Evolutionary conservation across 2,888 invertebrate species (phyloP), one percentile per base, ranked within the genome.

Genomic region (Drosophila fulvimacula): DNA sequence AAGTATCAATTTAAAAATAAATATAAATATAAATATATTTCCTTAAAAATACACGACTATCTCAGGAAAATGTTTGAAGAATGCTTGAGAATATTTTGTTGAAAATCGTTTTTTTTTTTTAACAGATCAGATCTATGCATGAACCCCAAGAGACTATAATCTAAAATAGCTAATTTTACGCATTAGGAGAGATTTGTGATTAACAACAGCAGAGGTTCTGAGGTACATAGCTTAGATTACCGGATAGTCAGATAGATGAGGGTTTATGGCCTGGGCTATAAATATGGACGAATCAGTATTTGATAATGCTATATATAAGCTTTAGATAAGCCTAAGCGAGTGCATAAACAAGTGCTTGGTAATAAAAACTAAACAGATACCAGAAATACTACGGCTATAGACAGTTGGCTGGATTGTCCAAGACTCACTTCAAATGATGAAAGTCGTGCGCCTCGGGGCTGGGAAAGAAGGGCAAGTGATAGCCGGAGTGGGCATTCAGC

Each of bases 401-500:
- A 17, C 21, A 24, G 2, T n/a, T 38, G 7, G 10, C 5, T 19
- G 9, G 1, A 27, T 30, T 30, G 27, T 3, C 13, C 1, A 5
- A n/a, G n/a, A 76, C 94, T 94, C 91, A 96, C 96, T 97, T 97
- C 75, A 96, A 93, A 92, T 97, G 97, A 92, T 97, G 97, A 91
- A 96, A 97, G 92, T 97, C 97, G 89, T 97, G 97, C 0, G 96
- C 96, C 91, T 97, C 97, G 9, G 97, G 96, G 46, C 96, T 96
- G 7, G 96, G 96, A 90, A 97, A 95, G 92, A 97, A 96, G 1
- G 97, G 97, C 87, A 97, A 93, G 92, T 97, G 97, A 90, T 97
- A 97, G 13, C 97, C 97, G 48, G 96, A 96, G 92, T 97, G 97
- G 10, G 96, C 95, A 89, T 96, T 96, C 56, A 97, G 93, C 3